Base-by-base conservation (phyloP, 1,140 invertebrate genomes). In the Cydia pomonella region DNA sequence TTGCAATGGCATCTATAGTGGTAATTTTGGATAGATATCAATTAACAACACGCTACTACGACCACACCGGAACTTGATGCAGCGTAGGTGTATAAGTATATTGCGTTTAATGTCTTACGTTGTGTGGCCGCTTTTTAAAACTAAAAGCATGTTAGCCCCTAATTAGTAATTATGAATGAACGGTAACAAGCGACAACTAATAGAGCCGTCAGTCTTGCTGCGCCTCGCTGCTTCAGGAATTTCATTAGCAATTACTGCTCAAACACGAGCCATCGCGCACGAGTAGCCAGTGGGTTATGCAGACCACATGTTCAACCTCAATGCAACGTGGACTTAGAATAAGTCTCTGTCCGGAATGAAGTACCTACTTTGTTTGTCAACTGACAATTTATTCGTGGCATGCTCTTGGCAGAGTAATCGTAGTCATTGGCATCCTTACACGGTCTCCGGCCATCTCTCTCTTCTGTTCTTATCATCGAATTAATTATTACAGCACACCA, bases 121-220 rank as follows among this genome's bases (percentile, higher is more conserved):
- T 27, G 25, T 27, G 25, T 27, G 25, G 25, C 25, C 25, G 25
- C 1, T n/a, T n/a, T n/a, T n/a, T 27, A 33, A 33, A 33, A 6
- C 29, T 18, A 3, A 44, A 50, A 50, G 13, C 16, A 2, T 50
- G n/a, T 50, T 69, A 33, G 64, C 41, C 64, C 29, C 64, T n/a
- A 66, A n/a, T 27, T 27, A 27, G 25, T 38, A 38, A 38, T 69
- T 64, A 64, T 12, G 23, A 64, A 66, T 66, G 10, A 69, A 23
- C 27, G 29, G 25, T 38, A 69, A 69, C 29, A 16, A 69, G 71
- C 72, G 73, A 75, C 74, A 72, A 76, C 75, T 80, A 80, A 80
- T 80, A 77, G 76, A 79, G 72, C 64, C 27, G 72, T 80, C 76
- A 77, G 76, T 75, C 75, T 63, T 12, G 12, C 12, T 1, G 25